Evolutionary conservation across 2,888 invertebrate genomes (phyloP).

Genomic region (Pyrochroa serraticornis): DNA sequence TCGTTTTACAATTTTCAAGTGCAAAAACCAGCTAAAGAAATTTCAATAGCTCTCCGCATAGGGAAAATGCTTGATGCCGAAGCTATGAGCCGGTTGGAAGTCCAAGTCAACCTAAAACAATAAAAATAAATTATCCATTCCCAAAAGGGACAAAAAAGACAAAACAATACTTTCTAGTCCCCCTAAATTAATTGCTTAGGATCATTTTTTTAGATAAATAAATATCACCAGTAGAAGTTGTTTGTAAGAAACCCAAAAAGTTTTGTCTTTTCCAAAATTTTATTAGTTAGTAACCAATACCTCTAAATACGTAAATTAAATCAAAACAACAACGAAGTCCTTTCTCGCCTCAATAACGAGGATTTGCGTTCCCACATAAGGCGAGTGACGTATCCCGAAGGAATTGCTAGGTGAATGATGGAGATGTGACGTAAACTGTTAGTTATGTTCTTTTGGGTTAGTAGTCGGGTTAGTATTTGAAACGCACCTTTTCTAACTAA

Average conservation of each 20-base stretch:
- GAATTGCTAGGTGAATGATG: constrained; percentile 73
- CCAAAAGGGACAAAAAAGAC: not conserved
- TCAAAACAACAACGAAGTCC: constrained; percentile 49
- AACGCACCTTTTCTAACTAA: constrained; percentile 80
- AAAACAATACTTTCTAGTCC: not conserved
- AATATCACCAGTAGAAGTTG: too few relatives aligned
- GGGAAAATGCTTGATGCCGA: constrained; percentile 88
- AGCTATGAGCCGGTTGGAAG: constrained; percentile 72
- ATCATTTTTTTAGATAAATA: not conserved
- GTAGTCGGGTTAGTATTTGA: not conserved
- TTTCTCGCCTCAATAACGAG: constrained; percentile 47
- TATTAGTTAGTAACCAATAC: not conserved
- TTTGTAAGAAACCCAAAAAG: too few relatives aligned
- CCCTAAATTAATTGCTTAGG: not conserved
- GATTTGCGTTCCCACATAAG: constrained; percentile 63
- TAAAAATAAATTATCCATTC: not conserved
- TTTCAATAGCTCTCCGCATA: constrained; percentile 62
- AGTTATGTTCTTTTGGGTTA: not conserved
- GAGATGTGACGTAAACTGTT: constrained; percentile 61
- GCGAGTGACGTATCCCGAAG: constrained; percentile 80
- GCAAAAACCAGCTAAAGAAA: not conserved
- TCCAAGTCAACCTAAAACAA: constrained; percentile 66
- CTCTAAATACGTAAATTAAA: constrained; percentile 2
- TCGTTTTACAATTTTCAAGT: too few relatives aligned
- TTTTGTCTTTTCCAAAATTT: too few relatives aligned